Evolutionary conservation across 2,113 vertebrate species (phyloP), one percentile per base, ranked within the genome.

Genomic region (Campylorhamphus procurvoides): DNA sequence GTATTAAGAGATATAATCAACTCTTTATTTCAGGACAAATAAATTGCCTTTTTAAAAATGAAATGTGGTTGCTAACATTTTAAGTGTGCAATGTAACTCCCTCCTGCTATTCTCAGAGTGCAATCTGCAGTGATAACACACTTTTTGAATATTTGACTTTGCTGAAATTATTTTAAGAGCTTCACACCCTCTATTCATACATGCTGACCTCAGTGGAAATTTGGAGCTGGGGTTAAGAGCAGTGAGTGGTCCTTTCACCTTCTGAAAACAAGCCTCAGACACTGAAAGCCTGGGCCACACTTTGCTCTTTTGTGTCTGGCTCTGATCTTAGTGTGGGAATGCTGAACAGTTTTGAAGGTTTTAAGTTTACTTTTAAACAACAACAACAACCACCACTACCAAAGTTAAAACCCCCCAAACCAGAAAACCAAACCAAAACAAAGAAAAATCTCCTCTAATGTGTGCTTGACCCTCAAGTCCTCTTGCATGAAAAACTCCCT

Each of bases 1-100:
- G 93, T 96, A 97, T 97, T 97, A 98, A 98, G 93, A 97, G 96
- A 97, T 95, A 98, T 95, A 98, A 98, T 98, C 96, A 97, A 92
- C 88, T 97, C 92, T 97, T 97, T 98, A 98, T 98, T 98, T 97
- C 93, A 95, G 94, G 91, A 97, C 97, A 98, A 97, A 90, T 95
- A 97, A 97, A 97, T 97, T 97, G 94, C 79, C 86, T 97, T 97
- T 98, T 97, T 88, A 97, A 97, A 97, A 97, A 96, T 97, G 91
- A 97, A 97, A 97, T 96, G 91, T 80, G 64, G 93, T 96, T 97
- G 93, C 87, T 96, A 97, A 97, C 93, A 96, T 98, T 98, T 97
- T 98, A 98, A 97, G 87, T 52, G 87, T 46, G 76, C 69, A 89
- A 12, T 91, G 67, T 97, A 97, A 96, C 97, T 97, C 91, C 66